phyloP scores from a whole-genome alignment of 2,888 invertebrate species.

The Oscheius sp. region DNA sequence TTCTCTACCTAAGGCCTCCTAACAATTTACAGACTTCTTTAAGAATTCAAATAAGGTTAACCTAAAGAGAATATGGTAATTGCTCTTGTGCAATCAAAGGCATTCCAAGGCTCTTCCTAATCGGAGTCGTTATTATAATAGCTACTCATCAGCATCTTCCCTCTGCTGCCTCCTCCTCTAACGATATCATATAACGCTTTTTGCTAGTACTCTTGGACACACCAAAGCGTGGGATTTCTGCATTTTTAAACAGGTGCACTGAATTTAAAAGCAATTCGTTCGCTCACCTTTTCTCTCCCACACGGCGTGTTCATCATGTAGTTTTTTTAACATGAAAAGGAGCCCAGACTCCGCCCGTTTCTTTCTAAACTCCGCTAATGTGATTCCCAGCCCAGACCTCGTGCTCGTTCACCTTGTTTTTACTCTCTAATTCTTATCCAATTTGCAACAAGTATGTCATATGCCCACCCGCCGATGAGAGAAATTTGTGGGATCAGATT shows the following conservation, averaged over 20 bases:
- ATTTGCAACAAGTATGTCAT: background rate
- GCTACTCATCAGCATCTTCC: slow-evolving; percentile 22
- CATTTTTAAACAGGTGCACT: slow-evolving; percentile 20
- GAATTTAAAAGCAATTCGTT: slow-evolving; percentile 18
- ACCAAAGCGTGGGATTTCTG: slow-evolving; percentile 22
- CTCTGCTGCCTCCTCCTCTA: background rate
- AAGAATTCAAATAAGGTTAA: background rate
- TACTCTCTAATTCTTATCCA: background rate
- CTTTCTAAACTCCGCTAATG: slow-evolving; percentile 28
- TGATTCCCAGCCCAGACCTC: slow-evolving; percentile 18
- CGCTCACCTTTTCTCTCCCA: background rate
- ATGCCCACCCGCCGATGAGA: background rate
- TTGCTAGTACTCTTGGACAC: slow-evolving; percentile 1
- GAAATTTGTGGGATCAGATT: slow-evolving; percentile 13
- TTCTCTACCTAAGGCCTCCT: slow-evolving; percentile 26
- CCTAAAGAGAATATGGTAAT: slow-evolving; percentile 24
- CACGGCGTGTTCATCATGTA: background rate
- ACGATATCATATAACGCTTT: background rate
- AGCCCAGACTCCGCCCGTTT: slow-evolving; percentile 17
- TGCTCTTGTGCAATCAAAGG: slow-evolving; percentile 25
- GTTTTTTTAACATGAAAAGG: background rate
- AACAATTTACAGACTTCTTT: slow-evolving; percentile 4
- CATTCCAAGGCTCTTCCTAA: slow-evolving; percentile 26
- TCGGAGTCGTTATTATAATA: slow-evolving; percentile 25
- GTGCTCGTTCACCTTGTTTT: slow-evolving; percentile 13